A percentile compares a stretch with the other conserved stretches of the same genome.
phyloP scores from a whole-genome alignment of 2,888 invertebrate genomes.

The Xanthorhoe spadicearia region DNA sequence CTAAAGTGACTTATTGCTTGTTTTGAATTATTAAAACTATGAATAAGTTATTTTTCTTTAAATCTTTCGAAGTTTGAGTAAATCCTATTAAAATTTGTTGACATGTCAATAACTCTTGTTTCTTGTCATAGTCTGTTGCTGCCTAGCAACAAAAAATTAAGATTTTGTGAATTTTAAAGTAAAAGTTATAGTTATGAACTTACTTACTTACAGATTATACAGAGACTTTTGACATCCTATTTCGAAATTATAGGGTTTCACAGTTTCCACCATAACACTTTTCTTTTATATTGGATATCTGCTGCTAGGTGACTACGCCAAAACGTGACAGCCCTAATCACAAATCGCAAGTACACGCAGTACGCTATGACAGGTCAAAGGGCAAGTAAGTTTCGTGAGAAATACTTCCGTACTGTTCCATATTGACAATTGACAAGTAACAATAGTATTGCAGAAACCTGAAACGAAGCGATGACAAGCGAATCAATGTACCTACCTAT shows the following conservation, averaged over 20 bases:
- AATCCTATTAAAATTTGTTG: neutral
- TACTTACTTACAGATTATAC: no score
- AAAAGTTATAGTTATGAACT: no score
- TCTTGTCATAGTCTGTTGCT: no score
- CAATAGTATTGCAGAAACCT: slow-evolving; percentile 35
- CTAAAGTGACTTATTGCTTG: neutral
- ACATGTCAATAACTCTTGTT: no score
- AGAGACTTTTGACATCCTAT: no score
- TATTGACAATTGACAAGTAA: slow-evolving; percentile 53
- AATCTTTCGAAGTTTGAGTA: neutral
- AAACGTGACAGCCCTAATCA: slow-evolving; percentile 37
- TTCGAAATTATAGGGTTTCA: no score
- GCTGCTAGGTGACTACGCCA: no score
- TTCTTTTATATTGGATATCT: no score
- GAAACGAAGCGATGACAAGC: slow-evolving; percentile 49
- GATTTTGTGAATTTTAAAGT: no score
- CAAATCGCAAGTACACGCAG: slow-evolving; percentile 26
- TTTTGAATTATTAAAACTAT: neutral
- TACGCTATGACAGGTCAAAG: slow-evolving; percentile 49
- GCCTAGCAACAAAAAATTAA: no score
- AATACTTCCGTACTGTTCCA: slow-evolving; percentile 38
- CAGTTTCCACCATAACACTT: no score
- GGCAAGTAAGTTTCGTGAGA: slow-evolving; percentile 72
- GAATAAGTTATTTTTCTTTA: neutral
- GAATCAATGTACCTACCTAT: slow-evolving; percentile 28